These are phyloP conservation scores for Romanogobio albipinnatus DNA, from an alignment of 2,113 vertebrate genomes.

Conservation along the genomic window DNA sequence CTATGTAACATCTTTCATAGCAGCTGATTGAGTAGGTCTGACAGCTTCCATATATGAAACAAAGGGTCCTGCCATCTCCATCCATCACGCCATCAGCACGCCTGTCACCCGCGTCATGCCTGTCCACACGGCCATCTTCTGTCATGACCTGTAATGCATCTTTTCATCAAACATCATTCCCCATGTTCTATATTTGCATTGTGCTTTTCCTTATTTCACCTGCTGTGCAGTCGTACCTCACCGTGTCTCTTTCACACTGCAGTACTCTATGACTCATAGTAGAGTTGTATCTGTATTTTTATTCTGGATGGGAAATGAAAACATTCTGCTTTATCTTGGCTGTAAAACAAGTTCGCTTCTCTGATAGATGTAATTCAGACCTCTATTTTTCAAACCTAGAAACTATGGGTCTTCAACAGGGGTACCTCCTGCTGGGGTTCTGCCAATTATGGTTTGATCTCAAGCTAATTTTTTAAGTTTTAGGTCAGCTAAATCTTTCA, in stretches of 20 bases:
- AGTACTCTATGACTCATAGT: slow-evolving; percentile 41
- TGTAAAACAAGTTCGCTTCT: not conserved
- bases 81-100: slow-evolving; percentile 28
- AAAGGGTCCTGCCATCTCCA: slow-evolving; percentile 31
- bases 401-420: too few species aligned
- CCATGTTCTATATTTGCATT: not conserved
- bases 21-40: slow-evolving; percentile 32
- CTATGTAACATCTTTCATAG: not conserved
- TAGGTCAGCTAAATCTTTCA: too few species aligned
- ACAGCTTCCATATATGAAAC: slow-evolving; percentile 34
- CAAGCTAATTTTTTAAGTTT: too few species aligned
- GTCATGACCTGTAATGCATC: slow-evolving; percentile 28
- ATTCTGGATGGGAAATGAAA: not conserved
- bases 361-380: not conserved
- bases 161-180: not conserved
- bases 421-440: too few species aligned
- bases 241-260: slow-evolving; percentile 16
- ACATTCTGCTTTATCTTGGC: not conserved
- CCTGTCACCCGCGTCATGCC: not conserved
- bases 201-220: not conserved
- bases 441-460: too few species aligned
- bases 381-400: too few species aligned
- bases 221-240: not conserved
- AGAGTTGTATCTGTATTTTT: slow-evolving; percentile 27
- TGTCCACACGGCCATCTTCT: not conserved